Evolutionary conservation across 1,140 invertebrate species (phyloP).

Genomic region (Aphis craccivora): DNA sequence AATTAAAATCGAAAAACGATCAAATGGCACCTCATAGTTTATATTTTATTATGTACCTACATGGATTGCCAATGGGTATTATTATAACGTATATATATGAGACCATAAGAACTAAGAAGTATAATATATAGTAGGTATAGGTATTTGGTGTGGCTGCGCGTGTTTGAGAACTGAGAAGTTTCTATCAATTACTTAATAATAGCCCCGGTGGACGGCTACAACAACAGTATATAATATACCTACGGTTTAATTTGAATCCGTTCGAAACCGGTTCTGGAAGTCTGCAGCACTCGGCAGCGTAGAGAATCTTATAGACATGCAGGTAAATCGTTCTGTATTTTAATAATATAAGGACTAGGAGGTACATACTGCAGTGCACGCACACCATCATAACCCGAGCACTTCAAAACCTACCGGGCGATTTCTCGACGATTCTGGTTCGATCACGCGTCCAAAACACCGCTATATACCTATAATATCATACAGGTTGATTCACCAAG

Average conservation of each 20-base stretch:
- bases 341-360: neutral
- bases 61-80: neutral
- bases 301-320: neutral
- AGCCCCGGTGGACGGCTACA: slow-evolving; percentile 21
- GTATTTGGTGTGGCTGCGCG: slow-evolving; percentile 9
- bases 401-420: neutral
- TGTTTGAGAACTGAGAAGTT: slow-evolving; percentile 35
- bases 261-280: slow-evolving; percentile 35
- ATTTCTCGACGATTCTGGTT: slow-evolving; percentile 19
- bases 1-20: neutral
- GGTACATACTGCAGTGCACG: neutral
- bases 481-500: neutral
- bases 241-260: slow-evolving; percentile 52
- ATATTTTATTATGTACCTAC: neutral
- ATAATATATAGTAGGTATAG: neutral
- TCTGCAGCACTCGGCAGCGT: slow-evolving; percentile 17
- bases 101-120: neutral
- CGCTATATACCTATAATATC: neutral
- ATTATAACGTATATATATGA: neutral
- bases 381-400: neutral
- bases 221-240: slow-evolving; percentile 25
- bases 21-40: neutral
- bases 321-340: slow-evolving; percentile 27
- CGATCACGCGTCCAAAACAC: neutral
- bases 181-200: slow-evolving; percentile 49